Evolutionary conservation across 2,888 invertebrate genomes (phyloP).

Genomic region (Scotopteryx bipunctaria): DNA sequence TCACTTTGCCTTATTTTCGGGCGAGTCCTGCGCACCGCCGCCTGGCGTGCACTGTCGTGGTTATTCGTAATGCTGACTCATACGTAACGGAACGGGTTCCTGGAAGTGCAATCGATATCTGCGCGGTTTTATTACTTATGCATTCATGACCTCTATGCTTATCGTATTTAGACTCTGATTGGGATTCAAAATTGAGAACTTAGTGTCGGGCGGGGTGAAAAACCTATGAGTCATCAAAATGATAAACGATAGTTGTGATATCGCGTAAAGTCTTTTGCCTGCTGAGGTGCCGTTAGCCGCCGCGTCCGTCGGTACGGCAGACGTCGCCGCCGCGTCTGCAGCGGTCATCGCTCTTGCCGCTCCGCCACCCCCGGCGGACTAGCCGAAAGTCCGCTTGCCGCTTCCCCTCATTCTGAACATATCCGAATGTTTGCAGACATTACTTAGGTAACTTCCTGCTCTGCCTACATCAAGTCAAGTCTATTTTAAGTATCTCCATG

Average conservation of each 20-base stretch:
- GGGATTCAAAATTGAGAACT: no score
- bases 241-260: not conserved
- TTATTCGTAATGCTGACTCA: slow-evolving; percentile 24
- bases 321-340: slow-evolving; percentile 38
- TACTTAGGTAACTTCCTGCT: no score
- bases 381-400: slow-evolving; percentile 14
- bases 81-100: slow-evolving; percentile 36
- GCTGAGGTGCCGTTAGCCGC: not conserved
- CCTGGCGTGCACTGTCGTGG: no score
- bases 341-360: slow-evolving; percentile 77
- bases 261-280: not conserved
- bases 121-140: slow-evolving; percentile 6
- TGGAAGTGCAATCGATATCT: slow-evolving; percentile 41
- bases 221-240: not conserved
- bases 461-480: no score
- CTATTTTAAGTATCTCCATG: no score
- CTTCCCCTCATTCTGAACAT: slow-evolving; percentile 37
- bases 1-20: no score
- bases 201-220: no score
- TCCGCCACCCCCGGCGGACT: slow-evolving; percentile 54
- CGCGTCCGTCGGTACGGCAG: not conserved
- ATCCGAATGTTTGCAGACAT: not conserved
- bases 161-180: no score
- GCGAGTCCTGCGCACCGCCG: no score
- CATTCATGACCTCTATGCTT: not conserved